Base-by-base conservation (phyloP, 1,140 invertebrate genomes). In the Drosophila mauritiana region DNA sequence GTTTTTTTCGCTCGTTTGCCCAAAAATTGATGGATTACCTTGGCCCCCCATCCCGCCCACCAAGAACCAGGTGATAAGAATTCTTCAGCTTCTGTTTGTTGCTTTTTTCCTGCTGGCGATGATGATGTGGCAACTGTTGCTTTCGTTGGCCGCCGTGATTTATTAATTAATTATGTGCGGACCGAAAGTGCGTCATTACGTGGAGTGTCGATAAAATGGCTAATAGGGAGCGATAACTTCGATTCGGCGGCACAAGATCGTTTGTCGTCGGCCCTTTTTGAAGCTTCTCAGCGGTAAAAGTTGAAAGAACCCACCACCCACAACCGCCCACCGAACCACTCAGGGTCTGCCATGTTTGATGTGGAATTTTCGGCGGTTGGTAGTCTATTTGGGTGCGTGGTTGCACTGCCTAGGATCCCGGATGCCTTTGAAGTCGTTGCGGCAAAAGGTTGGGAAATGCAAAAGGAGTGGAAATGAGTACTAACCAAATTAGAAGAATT, bases 111-210 rank as follows among this genome's bases (percentile, higher is more conserved):
- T 40, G 53, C 63, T 51, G 39, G 45, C 59, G 34, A 27, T 61
- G 78, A 63, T 80, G 81, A 77, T 84, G 80, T 80, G 73, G 80
- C 77, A 79, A 79, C 62, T 68, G 43, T 62, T 67, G 54, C 58
- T 82, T 52, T 75, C 69, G 68, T 42, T 79, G 73, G 73, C 37
- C 54, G 45, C 53, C 48, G 56, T 91, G 88, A 91, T 91, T 91
- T 91, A 91, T 91, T 88, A 91, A 91, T 84, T 91, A 91, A 84
- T 88, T 91, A 76, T 73, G 68, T 80, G 55, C 78, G 74, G 49
- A 74, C 63, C 77, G 84, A 88, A 80, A 89, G 80, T 88, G 83
- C 84, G 73, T 78, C 84, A 88, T 43, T 69, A 54, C 36, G 59
- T 10, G 42, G 37, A 37, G 85, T 76, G 68, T 88, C 74, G 81